phyloP scores from a whole-genome alignment of 2,888 invertebrate genomes.

The Biston stratarius region DNA sequence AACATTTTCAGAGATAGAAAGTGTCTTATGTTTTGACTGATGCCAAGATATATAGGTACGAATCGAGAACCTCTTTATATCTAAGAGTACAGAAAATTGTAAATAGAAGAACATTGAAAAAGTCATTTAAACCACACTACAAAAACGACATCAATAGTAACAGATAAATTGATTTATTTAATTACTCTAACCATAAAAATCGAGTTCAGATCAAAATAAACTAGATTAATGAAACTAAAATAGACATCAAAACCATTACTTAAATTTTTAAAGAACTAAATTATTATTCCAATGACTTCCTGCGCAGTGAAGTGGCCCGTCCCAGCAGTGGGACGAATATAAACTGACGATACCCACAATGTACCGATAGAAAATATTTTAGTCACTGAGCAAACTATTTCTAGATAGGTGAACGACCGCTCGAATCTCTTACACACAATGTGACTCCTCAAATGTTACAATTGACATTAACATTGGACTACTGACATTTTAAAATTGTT shows the following conservation, averaged over 20 bases:
- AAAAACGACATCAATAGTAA: no score
- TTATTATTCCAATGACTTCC: not conserved
- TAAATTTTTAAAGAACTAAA: not conserved
- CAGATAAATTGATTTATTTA: no score
- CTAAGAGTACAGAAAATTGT: no score
- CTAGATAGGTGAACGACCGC: conserved; percentile 47
- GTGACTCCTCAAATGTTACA: conserved; percentile 39
- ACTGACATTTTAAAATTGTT: conserved; percentile 17
- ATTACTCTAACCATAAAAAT: no score
- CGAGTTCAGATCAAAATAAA: no score
- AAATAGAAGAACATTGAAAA: no score
- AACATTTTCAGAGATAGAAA: no score
- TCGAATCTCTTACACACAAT: conserved; percentile 33
- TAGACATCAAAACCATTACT: not conserved
- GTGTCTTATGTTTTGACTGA: no score
- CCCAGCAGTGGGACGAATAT: conserved; percentile 31
- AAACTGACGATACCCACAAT: conserved; percentile 28
- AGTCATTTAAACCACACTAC: no score
- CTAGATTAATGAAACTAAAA: no score
- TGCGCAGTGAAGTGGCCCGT: conserved; percentile 17
- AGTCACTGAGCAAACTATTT: conserved; percentile 46
- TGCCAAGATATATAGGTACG: no score
- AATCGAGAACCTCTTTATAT: no score
- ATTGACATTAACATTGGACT: conserved; percentile 45
- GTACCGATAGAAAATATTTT: conserved; percentile 38